phyloP scores from a whole-genome alignment of 2,888 invertebrate species.

The Drosophila atroscutellata region DNA sequence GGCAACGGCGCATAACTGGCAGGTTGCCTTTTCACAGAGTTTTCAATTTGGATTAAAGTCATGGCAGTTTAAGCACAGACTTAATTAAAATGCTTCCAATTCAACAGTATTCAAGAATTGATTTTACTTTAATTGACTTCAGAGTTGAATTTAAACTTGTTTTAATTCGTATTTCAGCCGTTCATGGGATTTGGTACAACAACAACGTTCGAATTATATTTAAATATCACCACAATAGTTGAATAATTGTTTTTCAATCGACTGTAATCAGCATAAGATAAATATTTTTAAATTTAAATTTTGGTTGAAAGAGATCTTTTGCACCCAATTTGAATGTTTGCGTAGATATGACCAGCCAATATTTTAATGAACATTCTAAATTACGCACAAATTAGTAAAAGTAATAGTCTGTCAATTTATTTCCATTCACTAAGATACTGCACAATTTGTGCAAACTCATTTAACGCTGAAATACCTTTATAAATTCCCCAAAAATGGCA shows the following conservation, averaged over 20 bases:
- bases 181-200: neutral
- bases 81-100: constrained; percentile 9
- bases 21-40: neutral
- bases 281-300: neutral
- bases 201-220: neutral
- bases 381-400: constrained; percentile 2
- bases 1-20: constrained; percentile 33
- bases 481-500: constrained; percentile 32
- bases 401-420: constrained; percentile 21
- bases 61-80: constrained; percentile 14
- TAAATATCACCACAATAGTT: neutral
- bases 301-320: neutral
- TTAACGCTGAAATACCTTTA: constrained; percentile 39
- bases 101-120: neutral
- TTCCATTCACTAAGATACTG: constrained; percentile 5
- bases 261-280: neutral
- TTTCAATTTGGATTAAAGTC: constrained; percentile 20
- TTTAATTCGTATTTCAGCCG: neutral
- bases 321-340: neutral
- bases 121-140: constrained; percentile 10
- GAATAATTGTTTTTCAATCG: neutral
- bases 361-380: neutral
- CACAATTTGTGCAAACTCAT: constrained; percentile 24
- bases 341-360: too few relatives aligned
- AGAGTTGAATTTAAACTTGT: neutral